phyloP scores from a whole-genome alignment of 2,113 vertebrate genomes.

The Scopus umbretta region DNA sequence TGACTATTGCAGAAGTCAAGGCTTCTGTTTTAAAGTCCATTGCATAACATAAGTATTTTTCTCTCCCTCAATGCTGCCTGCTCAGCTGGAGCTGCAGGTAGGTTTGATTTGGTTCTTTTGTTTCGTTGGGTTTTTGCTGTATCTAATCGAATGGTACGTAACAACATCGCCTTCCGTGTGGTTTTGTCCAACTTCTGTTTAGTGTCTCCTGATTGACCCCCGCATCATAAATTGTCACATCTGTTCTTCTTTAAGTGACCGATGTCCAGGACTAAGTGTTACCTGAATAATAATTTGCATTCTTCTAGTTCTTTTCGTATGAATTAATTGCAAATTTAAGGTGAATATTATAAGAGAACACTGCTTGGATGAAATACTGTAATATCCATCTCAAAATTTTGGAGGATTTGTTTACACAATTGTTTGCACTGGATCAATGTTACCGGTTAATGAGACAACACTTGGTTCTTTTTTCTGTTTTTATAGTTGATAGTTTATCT shows the following conservation, averaged over 20 bases:
- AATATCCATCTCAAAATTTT: background rate
- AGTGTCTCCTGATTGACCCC: background rate
- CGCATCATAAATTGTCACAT: background rate
- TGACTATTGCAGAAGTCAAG: slow-evolving; percentile 41
- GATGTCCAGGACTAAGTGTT: background rate
- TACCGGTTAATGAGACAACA: background rate
- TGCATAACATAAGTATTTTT: slow-evolving; percentile 75
- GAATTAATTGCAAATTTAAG: background rate
- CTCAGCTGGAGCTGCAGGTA: slow-evolving; percentile 95
- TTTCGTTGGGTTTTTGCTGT: slow-evolving; percentile 37
- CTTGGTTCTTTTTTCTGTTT: background rate
- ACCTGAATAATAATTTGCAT: background rate
- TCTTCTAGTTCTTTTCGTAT: background rate
- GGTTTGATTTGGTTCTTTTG: slow-evolving; percentile 59
- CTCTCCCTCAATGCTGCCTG: slow-evolving; percentile 78
- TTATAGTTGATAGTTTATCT: background rate
- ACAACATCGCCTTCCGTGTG: slow-evolving; percentile 25
- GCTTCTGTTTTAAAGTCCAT: slow-evolving; percentile 57
- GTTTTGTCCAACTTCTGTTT: slow-evolving; percentile 37
- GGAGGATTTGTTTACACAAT: background rate
- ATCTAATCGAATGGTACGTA: slow-evolving; percentile 34
- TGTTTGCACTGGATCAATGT: background rate
- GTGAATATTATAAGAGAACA: background rate
- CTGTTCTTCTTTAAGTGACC: background rate
- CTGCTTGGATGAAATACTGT: background rate